phyloP scores from a whole-genome alignment of 2,113 vertebrate genomes.

The Pithys albifrons region DNA sequence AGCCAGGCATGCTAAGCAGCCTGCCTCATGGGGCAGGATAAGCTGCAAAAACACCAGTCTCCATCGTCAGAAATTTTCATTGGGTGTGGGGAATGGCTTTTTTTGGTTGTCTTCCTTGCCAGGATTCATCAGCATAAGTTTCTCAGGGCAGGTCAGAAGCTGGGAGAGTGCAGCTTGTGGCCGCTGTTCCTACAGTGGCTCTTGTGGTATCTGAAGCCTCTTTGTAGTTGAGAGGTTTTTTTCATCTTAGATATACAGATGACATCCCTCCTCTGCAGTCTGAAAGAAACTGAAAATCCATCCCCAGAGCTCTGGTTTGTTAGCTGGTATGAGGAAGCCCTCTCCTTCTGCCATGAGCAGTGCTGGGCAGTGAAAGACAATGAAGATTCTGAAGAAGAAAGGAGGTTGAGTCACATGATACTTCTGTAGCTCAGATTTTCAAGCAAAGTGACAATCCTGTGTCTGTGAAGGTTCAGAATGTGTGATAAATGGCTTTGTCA shows the following conservation, averaged over 20 bases:
- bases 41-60: background rate
- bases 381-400: background rate
- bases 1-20: background rate
- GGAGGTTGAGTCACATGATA: background rate
- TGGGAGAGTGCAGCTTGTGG: background rate
- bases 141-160: background rate
- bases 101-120: background rate
- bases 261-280: background rate
- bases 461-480: background rate
- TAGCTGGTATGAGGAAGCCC: background rate
- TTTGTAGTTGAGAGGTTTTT: background rate
- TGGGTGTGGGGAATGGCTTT: accelerated
- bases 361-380: background rate
- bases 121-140: background rate
- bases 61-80: background rate
- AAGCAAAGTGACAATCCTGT: background rate
- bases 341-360: background rate
- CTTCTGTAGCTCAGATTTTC: background rate
- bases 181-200: background rate
- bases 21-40: accelerated
- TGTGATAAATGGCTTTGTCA: background rate
- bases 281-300: background rate
- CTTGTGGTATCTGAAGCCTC: background rate
- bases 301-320: background rate
- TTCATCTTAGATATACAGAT: background rate